phyloP scores from a whole-genome alignment of 2,888 invertebrate species.

The Latrodectus elegans region DNA sequence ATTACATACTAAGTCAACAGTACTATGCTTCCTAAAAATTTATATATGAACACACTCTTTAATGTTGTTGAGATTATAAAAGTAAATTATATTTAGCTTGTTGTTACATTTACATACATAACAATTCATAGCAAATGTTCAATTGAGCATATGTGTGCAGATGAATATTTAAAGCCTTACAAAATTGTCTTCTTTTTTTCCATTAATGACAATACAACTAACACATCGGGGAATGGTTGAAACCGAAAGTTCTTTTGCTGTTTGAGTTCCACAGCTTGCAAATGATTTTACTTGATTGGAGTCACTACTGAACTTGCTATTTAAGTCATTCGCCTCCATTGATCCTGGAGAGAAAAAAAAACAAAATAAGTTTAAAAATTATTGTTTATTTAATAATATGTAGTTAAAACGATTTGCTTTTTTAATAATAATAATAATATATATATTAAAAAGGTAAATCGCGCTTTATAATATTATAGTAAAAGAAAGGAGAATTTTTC shows the following conservation, averaged over 20 bases:
- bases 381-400: not conserved
- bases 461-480: not conserved
- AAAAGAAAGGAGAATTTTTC: not conserved
- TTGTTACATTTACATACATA: no score
- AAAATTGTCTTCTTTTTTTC: constrained; percentile 9
- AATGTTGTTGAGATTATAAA: no score
- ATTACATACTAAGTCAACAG: no score
- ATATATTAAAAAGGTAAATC: no score
- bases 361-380: not conserved
- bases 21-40: no score
- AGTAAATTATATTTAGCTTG: no score
- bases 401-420: not conserved
- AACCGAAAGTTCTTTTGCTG: constrained; percentile 3
- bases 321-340: constrained; percentile 28
- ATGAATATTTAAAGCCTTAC: not conserved
- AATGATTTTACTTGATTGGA: not conserved
- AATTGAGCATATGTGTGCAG: not conserved
- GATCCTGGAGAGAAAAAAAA: constrained; percentile 24
- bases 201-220: constrained; percentile 44
- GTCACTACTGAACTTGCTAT: constrained; percentile 10
- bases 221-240: constrained; percentile 29
- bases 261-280: constrained; percentile 42
- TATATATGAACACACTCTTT: no score
- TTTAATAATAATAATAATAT: no score
- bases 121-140: no score